A percentile compares a stretch with the other conserved stretches of the same genome.
Evolutionary conservation across 2,888 invertebrate genomes (phyloP).

Genomic region (Cerastis leucographa): DNA sequence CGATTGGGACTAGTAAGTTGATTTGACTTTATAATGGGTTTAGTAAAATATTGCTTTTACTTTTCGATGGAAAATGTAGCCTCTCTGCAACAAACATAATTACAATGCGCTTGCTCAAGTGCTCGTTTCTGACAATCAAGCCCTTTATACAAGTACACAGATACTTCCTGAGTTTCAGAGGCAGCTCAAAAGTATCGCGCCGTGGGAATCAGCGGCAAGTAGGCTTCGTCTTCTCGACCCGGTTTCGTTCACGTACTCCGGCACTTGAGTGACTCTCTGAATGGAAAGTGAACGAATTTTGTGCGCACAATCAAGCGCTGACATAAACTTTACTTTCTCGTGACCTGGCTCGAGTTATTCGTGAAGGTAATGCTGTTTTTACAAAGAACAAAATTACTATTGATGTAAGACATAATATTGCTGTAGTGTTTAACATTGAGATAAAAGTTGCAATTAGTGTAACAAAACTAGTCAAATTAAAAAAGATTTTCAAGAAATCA

Average conservation of each 20-base stretch:
- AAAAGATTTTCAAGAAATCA: background rate
- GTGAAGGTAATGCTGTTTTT: constrained; percentile 41
- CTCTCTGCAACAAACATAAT: background rate
- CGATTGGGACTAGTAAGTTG: background rate
- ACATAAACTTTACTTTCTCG: constrained; percentile 79
- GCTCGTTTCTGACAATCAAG: constrained; percentile 1
- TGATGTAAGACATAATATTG: constrained; percentile 4
- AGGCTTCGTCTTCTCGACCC: constrained; percentile 78
- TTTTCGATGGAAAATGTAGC: background rate
- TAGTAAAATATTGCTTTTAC: background rate
- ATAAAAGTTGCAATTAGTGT: background rate
- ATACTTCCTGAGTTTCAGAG: constrained; percentile 40
- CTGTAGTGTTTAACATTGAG: constrained; percentile 2
- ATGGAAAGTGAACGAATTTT: constrained; percentile 80
- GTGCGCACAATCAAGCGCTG: constrained; percentile 69
- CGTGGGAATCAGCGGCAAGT: constrained; percentile 65
- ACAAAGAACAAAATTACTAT: constrained; percentile 15
- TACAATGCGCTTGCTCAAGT: background rate
- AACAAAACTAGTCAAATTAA: background rate
- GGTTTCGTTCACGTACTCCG: constrained; percentile 80
- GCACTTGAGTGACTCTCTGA: constrained; percentile 69
- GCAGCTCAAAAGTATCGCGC: constrained; percentile 53
- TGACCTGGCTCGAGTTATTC: constrained; percentile 65
- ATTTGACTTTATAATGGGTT: background rate
- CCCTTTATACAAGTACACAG: constrained; percentile 28